Conservation (phyloP, 2,113 vertebrate genomes). For the Argyrosomus japonicus region DNA sequence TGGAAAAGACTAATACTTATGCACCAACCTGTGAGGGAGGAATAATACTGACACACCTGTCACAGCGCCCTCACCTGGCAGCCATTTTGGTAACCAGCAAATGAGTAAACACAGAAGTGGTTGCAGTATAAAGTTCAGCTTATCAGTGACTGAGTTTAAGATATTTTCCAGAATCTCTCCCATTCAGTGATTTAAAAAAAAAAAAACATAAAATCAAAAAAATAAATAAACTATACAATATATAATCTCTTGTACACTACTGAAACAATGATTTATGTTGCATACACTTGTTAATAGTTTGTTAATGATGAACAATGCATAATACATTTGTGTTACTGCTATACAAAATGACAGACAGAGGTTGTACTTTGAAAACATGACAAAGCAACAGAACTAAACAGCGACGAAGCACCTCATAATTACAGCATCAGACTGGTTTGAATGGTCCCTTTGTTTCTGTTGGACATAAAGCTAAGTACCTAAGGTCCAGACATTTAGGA, state of each 20-base stretch:
- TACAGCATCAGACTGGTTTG: constrained; percentile 50
- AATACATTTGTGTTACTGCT: constrained; percentile 80
- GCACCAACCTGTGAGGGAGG: constrained; percentile 63
- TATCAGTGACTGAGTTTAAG: constrained; percentile 79
- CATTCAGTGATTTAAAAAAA: constrained; percentile 78
- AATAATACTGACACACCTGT: constrained; percentile 72
- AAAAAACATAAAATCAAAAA: constrained; percentile 63
- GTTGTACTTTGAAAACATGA: constrained; percentile 40
- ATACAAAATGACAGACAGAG: constrained; percentile 70
- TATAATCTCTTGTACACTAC: constrained; percentile 80
- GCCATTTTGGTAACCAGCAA: constrained; percentile 78
- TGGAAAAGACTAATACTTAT: constrained; percentile 81
- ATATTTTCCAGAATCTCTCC: constrained; percentile 82
- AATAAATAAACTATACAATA: constrained; percentile 85
- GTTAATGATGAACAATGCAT: constrained; percentile 81
- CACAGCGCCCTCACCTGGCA: constrained; percentile 70
- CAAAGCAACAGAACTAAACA: constrained; percentile 32
- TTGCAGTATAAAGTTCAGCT: constrained; percentile 77
- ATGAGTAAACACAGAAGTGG: constrained; percentile 74
- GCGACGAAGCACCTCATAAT: constrained; percentile 40
- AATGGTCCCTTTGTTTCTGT: constrained; percentile 58
- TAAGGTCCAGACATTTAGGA: constrained; percentile 29
- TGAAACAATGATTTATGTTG: constrained; percentile 79
- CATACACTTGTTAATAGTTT: constrained; percentile 84
- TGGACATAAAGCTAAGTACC: constrained; percentile 58